Percentiles rank a stretch among this genome's conserved stretches.
Evolutionary conservation across 1,140 invertebrate species (phyloP).

Genomic region (Drosophila oshimai): DNA sequence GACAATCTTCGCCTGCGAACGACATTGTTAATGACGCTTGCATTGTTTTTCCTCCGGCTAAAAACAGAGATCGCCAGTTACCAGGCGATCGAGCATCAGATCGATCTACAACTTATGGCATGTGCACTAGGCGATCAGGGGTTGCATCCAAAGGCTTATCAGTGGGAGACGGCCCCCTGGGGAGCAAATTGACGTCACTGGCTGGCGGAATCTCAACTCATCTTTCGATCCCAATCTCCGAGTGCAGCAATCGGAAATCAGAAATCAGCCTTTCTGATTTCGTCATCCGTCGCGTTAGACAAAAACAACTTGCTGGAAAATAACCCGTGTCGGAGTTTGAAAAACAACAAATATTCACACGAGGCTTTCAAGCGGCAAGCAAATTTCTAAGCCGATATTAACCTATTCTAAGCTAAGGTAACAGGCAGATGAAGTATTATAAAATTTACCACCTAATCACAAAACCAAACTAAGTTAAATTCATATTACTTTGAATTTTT

Average conservation of each 20-base stretch:
- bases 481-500: too few relatives aligned
- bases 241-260: slow-evolving; percentile 36
- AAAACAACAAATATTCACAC: background rate
- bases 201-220: background rate
- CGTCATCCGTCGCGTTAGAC: slow-evolving; percentile 34
- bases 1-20: slow-evolving; percentile 25
- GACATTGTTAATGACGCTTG: slow-evolving; percentile 57
- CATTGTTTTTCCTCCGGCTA: slow-evolving; percentile 37
- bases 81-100: slow-evolving; percentile 33
- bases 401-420: too few relatives aligned
- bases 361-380: too few relatives aligned
- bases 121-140: background rate
- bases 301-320: slow-evolving; percentile 51
- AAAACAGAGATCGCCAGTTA: slow-evolving; percentile 44
- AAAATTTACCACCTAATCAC: too few relatives aligned
- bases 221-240: slow-evolving; percentile 2
- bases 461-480: too few relatives aligned
- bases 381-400: background rate
- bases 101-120: background rate
- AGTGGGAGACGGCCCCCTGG: slow-evolving; percentile 43
- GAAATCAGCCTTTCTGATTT: slow-evolving; percentile 40
- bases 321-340: background rate
- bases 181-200: slow-evolving; percentile 52
- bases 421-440: too few relatives aligned
- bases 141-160: slow-evolving; percentile 40